These are phyloP conservation scores for Rhinolophus sinicus DNA, from an alignment of 2,113 vertebrate species.

Conservation along the genomic window DNA sequence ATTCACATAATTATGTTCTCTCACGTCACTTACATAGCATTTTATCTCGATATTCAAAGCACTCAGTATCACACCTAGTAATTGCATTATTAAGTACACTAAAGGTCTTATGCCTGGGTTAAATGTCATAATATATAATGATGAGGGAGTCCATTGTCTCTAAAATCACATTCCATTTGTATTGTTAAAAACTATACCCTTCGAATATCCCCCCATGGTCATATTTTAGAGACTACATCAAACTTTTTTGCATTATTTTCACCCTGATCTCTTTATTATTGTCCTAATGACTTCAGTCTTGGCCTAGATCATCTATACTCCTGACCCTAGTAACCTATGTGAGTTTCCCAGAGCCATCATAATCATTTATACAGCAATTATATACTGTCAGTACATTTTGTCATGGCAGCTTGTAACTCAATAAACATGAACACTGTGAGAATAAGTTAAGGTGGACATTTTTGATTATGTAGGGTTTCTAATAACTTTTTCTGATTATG, in stretches of 20 bases:
- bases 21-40: background rate
- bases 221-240: background rate
- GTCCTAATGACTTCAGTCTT: background rate
- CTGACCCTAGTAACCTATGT: background rate
- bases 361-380: slow-evolving; percentile 13
- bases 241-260: background rate
- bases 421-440: background rate
- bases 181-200: background rate
- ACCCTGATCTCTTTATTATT: slow-evolving; percentile 13
- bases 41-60: slow-evolving; percentile 45
- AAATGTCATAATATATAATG: slow-evolving; percentile 14
- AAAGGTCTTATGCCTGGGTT: slow-evolving; percentile 29
- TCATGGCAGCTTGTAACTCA: background rate
- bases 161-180: background rate
- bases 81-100: background rate
- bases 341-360: background rate
- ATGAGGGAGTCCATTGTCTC: background rate
- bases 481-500: background rate
- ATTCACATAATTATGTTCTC: background rate
- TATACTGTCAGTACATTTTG: background rate
- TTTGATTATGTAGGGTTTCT: background rate
- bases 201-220: background rate
- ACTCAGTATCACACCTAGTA: background rate
- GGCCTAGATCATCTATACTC: background rate
- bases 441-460: background rate